Base-by-base conservation (phyloP, 2,888 invertebrate genomes). In the Ochropleura leucogaster region DNA sequence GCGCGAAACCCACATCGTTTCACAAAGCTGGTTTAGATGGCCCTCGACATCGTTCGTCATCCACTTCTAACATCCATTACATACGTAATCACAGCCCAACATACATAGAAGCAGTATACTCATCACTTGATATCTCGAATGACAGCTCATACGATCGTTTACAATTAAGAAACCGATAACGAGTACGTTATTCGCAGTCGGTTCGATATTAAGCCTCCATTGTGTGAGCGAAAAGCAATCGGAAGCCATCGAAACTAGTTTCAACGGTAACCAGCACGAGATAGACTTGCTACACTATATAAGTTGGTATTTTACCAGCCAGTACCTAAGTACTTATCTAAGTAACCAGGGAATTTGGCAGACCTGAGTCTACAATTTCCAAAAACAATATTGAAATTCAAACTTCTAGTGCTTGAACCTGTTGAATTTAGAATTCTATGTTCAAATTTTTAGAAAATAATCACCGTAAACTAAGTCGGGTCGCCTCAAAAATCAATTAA, bases 161-260 rank as follows among this genome's bases (percentile, higher is more conserved):
- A 82, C 82, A 82, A 85, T 83, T 84, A 83, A 73, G 68, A 66
- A 77, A 74, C 53, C 68, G 84, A 83, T 88, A 87, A 81, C 86
- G 74, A 82, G 81, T 57, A 57, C 82, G 78, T 77, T 83, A 84
- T 86, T 82, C 72, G 68, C 68, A 77, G 57, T 55, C 73, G 46
- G 79, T 76, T 87, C 82, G 87, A 88, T 87, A 90, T 89, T 88
- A 89, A 89, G 88, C 65, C 87, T 84, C 90, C 83, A 92, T 94
- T 93, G 93, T 93, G 88, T 88, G 89, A 91, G 89, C 87, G 89
- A 89, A 90, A 91, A 92, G 91, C 90, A 91, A 94, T 94, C 93
- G 93, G 92, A 94, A 94, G 91, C 92, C 92, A 90, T 91, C 89
- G 89, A 88, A 89, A 90, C 86, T 85, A 89, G 87, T 88, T 91